These are phyloP conservation scores for Uria aalge DNA, from an alignment of 2,113 vertebrate genomes.

Conservation along the genomic window DNA sequence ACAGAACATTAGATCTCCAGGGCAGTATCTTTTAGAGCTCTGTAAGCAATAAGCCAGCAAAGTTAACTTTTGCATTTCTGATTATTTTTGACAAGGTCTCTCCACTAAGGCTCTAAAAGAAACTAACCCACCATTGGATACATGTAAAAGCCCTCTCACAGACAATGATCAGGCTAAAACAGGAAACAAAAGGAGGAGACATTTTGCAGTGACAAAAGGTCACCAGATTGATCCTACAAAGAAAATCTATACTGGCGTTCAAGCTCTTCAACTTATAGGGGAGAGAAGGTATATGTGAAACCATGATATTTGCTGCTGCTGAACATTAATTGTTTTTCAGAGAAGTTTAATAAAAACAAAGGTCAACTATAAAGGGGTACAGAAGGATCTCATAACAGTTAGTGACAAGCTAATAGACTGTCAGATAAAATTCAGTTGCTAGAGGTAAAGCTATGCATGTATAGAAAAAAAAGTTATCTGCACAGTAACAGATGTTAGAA, in stretches of 20 bases:
- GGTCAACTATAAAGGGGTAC: not conserved
- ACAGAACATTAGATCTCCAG: conserved; percentile 1
- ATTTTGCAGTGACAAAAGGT: not conserved
- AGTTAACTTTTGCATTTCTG: not conserved
- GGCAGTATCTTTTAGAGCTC: not conserved
- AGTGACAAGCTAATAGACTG: not conserved
- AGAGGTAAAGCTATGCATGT: not conserved
- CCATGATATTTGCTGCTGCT: not conserved
- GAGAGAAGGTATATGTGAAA: not conserved
- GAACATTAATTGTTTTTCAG: not conserved
- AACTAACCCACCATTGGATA: not conserved
- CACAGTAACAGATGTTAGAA: not conserved
- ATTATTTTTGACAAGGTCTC: not conserved
- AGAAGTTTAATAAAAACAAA: not conserved
- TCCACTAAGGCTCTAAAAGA: not conserved
- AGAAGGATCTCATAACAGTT: not conserved
- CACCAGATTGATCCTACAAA: not conserved
- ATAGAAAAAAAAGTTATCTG: not conserved
- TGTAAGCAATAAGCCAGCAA: not conserved
- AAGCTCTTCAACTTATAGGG: not conserved
- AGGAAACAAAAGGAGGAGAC: not conserved
- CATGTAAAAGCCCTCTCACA: not conserved
- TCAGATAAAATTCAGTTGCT: not conserved
- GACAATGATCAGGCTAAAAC: not conserved
- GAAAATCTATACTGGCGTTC: not conserved